Percentiles rank a stretch among this genome's conserved stretches.
phyloP scores from a whole-genome alignment of 1,140 invertebrate genomes.

The Lutraria rhynchaena region DNA sequence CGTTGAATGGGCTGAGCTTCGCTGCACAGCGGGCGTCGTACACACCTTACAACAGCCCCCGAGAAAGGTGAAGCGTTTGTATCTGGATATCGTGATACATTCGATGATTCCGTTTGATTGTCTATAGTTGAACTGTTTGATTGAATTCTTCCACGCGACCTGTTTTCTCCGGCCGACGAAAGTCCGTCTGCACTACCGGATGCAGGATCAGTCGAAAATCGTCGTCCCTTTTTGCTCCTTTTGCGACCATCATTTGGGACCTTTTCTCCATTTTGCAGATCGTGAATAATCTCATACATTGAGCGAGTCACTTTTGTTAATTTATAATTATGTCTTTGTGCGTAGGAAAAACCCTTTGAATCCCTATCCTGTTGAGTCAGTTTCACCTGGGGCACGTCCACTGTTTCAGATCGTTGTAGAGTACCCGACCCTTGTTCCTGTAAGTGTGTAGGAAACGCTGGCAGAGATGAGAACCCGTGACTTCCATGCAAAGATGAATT shows the following conservation, averaged over 20 bases:
- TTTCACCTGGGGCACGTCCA: conserved; percentile 9
- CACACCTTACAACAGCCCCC: conserved; percentile 59
- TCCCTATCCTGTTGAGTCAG: conserved; percentile 16
- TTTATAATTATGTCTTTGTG: conserved; percentile 69
- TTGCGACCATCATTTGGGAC: conserved; percentile 41
- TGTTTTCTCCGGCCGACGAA: conserved; percentile 26
- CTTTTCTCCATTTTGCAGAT: conserved; percentile 65
- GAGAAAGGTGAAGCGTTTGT: conserved; percentile 10
- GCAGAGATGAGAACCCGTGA: conserved; percentile 42
- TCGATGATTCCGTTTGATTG: conserved; percentile 29
- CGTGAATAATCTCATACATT: conserved; percentile 74
- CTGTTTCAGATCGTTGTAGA: neutral
- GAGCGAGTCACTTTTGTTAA: conserved; percentile 70
- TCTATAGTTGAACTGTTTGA: conserved; percentile 4
- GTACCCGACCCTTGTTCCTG: neutral
- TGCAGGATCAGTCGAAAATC: conserved; percentile 22
- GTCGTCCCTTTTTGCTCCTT: conserved; percentile 43
- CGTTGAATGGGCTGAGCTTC: conserved; percentile 55
- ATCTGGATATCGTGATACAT: neutral
- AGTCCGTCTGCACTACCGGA: conserved; percentile 13
- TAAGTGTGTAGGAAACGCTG: conserved; percentile 37
- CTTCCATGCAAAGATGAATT: conserved; percentile 10
- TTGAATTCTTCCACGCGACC: conserved; percentile 37
- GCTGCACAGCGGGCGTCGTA: conserved; percentile 62
- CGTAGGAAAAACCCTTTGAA: conserved; percentile 59